A percentile compares a stretch with the other conserved stretches of the same genome.
phyloP scores from a whole-genome alignment of 2,113 vertebrate genomes.

The Ancistrus triradiatus region DNA sequence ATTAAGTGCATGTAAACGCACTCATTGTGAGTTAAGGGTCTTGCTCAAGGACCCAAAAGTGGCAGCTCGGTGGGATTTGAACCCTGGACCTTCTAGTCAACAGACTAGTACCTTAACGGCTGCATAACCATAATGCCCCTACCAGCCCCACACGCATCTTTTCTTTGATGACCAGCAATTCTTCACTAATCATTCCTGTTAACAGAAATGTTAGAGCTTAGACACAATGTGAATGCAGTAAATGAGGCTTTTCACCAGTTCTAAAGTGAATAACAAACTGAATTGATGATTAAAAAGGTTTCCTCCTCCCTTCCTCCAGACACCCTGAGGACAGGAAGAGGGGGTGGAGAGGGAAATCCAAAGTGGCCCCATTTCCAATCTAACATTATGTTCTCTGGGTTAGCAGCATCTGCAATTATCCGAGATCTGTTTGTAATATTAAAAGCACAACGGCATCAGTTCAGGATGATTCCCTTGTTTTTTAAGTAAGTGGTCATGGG shows the following conservation, averaged over 20 bases:
- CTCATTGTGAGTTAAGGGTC: too few species aligned
- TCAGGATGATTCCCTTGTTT: conserved; percentile 31
- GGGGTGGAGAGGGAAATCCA: conserved; percentile 10
- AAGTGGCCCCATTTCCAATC: conserved; percentile 21
- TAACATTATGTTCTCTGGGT: conserved; percentile 39
- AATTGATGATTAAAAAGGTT: conserved; percentile 13
- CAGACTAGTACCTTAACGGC: too few species aligned
- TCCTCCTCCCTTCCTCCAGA: conserved; percentile 8
- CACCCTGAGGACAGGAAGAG: conserved; percentile 31
- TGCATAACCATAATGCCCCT: too few species aligned
- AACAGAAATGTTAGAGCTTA: conserved; percentile 1
- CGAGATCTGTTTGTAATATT: conserved; percentile 43
- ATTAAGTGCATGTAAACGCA: too few species aligned
- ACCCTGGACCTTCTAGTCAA: too few species aligned
- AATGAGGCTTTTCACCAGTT: background rate
- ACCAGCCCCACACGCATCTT: too few species aligned
- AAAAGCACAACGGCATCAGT: conserved; percentile 22
- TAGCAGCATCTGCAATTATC: conserved; percentile 40
- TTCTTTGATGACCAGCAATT: conserved; percentile 7
- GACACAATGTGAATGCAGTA: conserved; percentile 20
- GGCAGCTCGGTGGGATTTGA: too few species aligned
- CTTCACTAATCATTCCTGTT: background rate
- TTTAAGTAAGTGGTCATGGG: conserved; percentile 27
- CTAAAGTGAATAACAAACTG: conserved; percentile 10
- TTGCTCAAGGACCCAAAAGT: too few species aligned